Evolutionary conservation across 1,140 invertebrate species (phyloP), one percentile per base, ranked within the genome.

Genomic region (Melanaphis sacchari): DNA sequence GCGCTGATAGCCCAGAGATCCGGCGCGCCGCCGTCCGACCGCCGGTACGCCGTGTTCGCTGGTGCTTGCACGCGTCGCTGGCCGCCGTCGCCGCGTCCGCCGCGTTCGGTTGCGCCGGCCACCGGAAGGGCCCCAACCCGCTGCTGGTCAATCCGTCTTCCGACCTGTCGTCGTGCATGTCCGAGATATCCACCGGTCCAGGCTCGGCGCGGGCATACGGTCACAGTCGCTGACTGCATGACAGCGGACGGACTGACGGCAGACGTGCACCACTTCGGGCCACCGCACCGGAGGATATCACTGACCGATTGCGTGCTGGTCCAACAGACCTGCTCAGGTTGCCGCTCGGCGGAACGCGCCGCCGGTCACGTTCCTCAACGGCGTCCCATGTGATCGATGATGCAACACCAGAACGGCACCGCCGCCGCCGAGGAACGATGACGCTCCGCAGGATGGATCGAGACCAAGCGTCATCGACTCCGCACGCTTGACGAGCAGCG

Each of bases 31-130:
- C 84, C 90, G 15, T 90, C 95, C 4, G 94, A 95, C 21, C 93
- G 91, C 40, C 82, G 93, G 93, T 96, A 96, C 94, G 95, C 95
- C 90, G 94, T 96, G 9, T 96, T 95, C 96, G 76, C 94, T 96
- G 18, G 95, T 95, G 9, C n/a, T 94, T 96, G 24, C 96, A 96
- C 94, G 94, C 95, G 11, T 94, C 95, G 41, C 66, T 95, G 1
- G 94, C 95, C 31, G 94, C 94, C 5, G 94, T 95, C 38, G 22
- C 94, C 18, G 95, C 95, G 93, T 95, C 94, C 52, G 95, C 94
- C 93, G 94, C 94, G n/a, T 93, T 90, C 40, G 54, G 46, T 24
- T 54, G 90, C 52, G 59, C 84, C 38, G 93, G 93, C 6, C 88
- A 93, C 49, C 90, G 93, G 21, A 93, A 93, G 46, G 81, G 66